Percentiles rank a stretch among this genome's conserved stretches.
Evolutionary conservation across 2,113 vertebrate species (phyloP).

Genomic region (Cygnus buccinator): DNA sequence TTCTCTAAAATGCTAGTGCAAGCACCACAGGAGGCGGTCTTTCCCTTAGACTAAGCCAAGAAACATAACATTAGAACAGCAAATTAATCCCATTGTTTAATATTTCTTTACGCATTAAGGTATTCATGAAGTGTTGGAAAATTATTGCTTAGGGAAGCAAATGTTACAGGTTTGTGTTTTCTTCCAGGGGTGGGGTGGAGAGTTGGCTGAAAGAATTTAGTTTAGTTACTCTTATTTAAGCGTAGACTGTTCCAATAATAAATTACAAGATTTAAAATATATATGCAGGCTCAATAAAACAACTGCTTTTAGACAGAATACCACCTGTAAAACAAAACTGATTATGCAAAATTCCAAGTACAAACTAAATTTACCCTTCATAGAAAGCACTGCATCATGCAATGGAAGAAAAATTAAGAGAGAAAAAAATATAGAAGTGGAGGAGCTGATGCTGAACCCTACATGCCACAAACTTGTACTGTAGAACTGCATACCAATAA

Average conservation of each 20-base stretch:
- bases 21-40: neutral
- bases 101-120: neutral
- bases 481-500: neutral
- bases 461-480: neutral
- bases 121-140: neutral
- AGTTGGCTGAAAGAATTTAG: neutral
- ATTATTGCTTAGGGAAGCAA: neutral
- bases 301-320: neutral
- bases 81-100: neutral
- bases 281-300: neutral
- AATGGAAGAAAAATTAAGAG: neutral
- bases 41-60: neutral
- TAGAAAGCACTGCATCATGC: neutral
- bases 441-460: neutral
- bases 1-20: neutral
- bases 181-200: neutral
- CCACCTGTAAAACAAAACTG: neutral
- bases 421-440: neutral
- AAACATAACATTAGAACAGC: neutral
- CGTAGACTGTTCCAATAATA: neutral
- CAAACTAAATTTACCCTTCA: neutral
- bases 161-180: neutral
- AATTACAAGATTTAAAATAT: neutral
- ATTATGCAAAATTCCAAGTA: neutral
- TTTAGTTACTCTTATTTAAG: neutral